These are phyloP conservation scores for Drosophila algonquin DNA, from an alignment of 2,888 invertebrate species.

Conservation along the genomic window DNA sequence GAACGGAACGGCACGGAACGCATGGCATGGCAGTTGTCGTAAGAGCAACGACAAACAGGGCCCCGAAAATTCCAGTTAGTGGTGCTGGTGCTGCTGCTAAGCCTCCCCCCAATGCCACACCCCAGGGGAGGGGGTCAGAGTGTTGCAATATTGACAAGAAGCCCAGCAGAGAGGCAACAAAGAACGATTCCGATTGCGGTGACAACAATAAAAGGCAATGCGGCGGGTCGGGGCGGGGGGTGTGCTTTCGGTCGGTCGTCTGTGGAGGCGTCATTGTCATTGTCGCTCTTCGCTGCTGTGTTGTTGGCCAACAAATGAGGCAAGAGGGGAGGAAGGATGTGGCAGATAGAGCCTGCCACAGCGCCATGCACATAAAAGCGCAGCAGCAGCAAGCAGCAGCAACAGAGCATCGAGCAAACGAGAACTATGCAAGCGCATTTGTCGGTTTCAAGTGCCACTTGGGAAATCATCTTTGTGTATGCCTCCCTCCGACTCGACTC, in stretches of 20 bases:
- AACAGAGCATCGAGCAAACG: slow-evolving; percentile 29
- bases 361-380: slow-evolving; percentile 58
- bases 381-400: slow-evolving; percentile 56
- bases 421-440: slow-evolving; percentile 61
- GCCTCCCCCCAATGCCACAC: slow-evolving; percentile 6
- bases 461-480: slow-evolving; percentile 78
- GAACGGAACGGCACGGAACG: background rate
- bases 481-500: slow-evolving; percentile 24
- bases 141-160: slow-evolving; percentile 58
- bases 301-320: slow-evolving; percentile 61
- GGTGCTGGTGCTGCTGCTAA: background rate
- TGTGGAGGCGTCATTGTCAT: slow-evolving; percentile 45
- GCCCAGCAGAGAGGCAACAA: slow-evolving; percentile 27
- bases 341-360: slow-evolving; percentile 17
- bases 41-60: slow-evolving; percentile 1
- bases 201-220: slow-evolving; percentile 67
- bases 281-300: slow-evolving; percentile 28
- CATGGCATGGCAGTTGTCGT: slow-evolving; percentile 14
- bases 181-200: slow-evolving; percentile 63
- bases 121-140: slow-evolving; percentile 6
- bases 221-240: background rate
- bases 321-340: background rate
- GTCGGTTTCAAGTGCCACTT: slow-evolving; percentile 74
- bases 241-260: slow-evolving; percentile 1
- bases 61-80: slow-evolving; percentile 28